Base-by-base conservation (phyloP, 2,797 vertebrate genomes). In the Eptatretus atami region DNA sequence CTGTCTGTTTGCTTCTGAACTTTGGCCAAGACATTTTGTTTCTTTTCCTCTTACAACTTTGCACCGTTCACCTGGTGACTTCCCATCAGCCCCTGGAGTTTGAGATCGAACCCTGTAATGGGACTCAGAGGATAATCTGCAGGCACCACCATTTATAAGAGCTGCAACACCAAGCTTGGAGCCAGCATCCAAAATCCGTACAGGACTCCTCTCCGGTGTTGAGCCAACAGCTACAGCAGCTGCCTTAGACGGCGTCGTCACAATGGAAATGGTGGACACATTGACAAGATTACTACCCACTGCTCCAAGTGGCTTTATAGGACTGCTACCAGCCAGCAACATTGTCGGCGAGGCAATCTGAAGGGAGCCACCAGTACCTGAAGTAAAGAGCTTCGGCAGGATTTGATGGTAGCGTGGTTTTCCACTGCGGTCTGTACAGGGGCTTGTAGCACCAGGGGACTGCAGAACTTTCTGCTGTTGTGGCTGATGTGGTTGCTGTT, bases 321-420 rank as follows among this genome's bases (percentile, higher is more conserved):
- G 85, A 69, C 82, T 95, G 73, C 84, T 90, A 63, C 82, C 77
- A 31, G 95, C 81, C 63, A 96, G 84, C 73, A 99, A 81, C 53
- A 87, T 79, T 0, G 90, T 84, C 24, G 92, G 86, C 2, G 92
- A 92, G 68, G 78, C 79, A 70, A 99, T 76, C 65, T 86, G 72
- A 72, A 95, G 79, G 57, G 57, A 12, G 57, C 57, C 57, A 25
- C 57, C 57, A 3, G 82, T 76, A 65, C 78, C 80, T 67, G 78
- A 79, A 69, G 77, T 77, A 12, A 78, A 77, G 68, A 90, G 92
- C 73, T 99, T 99, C 65, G 92, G 90, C 64, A 99, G 70, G 72
- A 99, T 99, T 73, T 99, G 92, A 1, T 81, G 77, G 57, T 98
- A 98, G 54, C 92, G 86, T 70, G 90, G 84, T 31, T 88, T 81